Conservation (phyloP, 2,888 invertebrate genomes). For the Chrysolina haemoptera region DNA sequence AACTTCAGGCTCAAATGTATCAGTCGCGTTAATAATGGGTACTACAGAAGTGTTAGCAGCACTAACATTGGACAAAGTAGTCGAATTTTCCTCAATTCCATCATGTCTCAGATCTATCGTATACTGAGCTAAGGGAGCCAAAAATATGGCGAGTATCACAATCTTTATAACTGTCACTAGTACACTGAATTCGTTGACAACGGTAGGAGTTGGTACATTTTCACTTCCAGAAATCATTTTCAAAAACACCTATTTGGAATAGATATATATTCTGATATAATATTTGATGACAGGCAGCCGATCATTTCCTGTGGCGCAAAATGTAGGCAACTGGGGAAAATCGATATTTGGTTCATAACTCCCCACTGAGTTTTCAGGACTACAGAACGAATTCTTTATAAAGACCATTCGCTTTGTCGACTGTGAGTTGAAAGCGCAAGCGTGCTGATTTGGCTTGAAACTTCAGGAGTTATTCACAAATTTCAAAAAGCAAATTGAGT, state of each 20-base stretch:
- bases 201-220: neutral
- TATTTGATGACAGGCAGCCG: neutral
- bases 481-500: neutral
- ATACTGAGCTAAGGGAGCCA: conserved; percentile 11
- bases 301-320: conserved; percentile 1
- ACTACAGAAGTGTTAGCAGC: neutral
- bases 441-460: neutral
- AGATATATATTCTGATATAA: neutral
- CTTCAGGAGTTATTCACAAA: neutral
- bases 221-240: conserved; percentile 4
- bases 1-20: neutral
- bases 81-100: neutral
- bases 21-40: neutral
- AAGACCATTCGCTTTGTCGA: neutral
- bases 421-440: neutral
- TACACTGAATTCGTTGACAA: conserved; percentile 14
- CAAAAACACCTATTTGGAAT: neutral
- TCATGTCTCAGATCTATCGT: conserved; percentile 7
- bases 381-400: neutral
- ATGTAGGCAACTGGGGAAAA: conserved; percentile 14
- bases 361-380: conserved; percentile 6
- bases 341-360: conserved; percentile 5
- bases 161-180: conserved; percentile 15
- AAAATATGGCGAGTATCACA: conserved; percentile 16
- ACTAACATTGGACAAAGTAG: neutral